phyloP scores from a whole-genome alignment of 2,113 vertebrate genomes.

The Thymallus thymallus region DNA sequence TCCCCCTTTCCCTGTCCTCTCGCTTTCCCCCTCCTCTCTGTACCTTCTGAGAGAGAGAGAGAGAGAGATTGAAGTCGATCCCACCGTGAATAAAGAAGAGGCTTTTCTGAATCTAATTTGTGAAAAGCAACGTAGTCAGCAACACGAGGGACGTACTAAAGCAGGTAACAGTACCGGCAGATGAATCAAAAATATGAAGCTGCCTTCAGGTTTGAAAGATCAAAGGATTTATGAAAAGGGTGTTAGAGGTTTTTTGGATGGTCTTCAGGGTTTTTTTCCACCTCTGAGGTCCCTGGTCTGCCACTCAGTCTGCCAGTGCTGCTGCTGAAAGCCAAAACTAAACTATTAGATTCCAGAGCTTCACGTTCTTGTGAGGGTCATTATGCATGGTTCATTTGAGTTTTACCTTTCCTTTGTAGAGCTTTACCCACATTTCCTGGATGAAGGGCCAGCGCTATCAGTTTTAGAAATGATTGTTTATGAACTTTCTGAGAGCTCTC shows the following conservation, averaged over 20 bases:
- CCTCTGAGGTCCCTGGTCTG: neutral
- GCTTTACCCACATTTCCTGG: neutral
- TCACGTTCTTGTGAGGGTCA: neutral
- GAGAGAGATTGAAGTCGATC: neutral
- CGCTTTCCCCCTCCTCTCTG: neutral
- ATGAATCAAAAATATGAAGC: constrained; percentile 1
- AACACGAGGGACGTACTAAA: neutral
- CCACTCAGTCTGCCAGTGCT: neutral
- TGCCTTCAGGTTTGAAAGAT: neutral
- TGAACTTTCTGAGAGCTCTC: no score
- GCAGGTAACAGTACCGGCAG: neutral
- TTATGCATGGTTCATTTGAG: no score
- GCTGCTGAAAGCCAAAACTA: neutral
- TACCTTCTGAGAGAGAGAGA: neutral
- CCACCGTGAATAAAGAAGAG: constrained; percentile 1
- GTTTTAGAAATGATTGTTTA: no score
- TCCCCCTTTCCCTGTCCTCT: no score
- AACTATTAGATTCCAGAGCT: neutral
- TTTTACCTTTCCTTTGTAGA: neutral
- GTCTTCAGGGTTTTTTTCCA: neutral
- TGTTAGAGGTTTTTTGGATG: neutral
- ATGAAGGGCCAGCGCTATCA: neutral
- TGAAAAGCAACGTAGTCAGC: neutral
- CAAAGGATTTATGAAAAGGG: constrained; percentile 1
- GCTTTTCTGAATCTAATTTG: neutral